These are phyloP conservation scores for Mamestra configurata DNA, from an alignment of 1,140 invertebrate genomes.

Conservation along the genomic window DNA sequence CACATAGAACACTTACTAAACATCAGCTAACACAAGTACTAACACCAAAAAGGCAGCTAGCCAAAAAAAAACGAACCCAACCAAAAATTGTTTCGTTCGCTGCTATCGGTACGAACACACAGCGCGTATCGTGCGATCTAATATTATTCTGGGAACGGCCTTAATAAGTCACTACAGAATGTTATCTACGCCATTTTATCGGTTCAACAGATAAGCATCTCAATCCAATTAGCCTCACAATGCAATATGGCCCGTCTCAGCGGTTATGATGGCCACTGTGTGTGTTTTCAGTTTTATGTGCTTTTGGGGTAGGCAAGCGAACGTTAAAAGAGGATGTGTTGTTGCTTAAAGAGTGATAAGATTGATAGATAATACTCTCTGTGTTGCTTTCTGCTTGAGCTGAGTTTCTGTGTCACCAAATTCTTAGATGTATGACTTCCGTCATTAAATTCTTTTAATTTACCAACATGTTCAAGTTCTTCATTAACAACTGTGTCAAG, in stretches of 20 bases:
- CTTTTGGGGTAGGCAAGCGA: background rate
- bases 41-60: background rate
- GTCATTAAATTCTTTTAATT: background rate
- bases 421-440: background rate
- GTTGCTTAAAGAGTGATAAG: background rate
- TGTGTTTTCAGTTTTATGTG: conserved; percentile 55
- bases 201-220: conserved; percentile 83
- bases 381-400: background rate
- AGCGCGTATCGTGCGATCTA: conserved; percentile 86
- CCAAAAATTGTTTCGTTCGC: conserved; percentile 58
- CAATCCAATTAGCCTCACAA: conserved; percentile 88
- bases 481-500: background rate
- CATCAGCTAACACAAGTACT: background rate
- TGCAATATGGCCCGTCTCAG: conserved; percentile 85
- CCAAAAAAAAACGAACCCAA: background rate
- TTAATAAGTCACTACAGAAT: conserved; percentile 89
- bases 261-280: conserved; percentile 76
- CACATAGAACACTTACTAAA: background rate
- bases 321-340: background rate
- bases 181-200: conserved; percentile 89
- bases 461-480: background rate
- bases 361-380: background rate
- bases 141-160: conserved; percentile 89
- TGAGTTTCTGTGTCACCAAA: too few relatives aligned
- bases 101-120: conserved; percentile 75